Evolutionary conservation across 2,797 vertebrate species (phyloP).

Genomic region (Calcarius lapponicus): DNA sequence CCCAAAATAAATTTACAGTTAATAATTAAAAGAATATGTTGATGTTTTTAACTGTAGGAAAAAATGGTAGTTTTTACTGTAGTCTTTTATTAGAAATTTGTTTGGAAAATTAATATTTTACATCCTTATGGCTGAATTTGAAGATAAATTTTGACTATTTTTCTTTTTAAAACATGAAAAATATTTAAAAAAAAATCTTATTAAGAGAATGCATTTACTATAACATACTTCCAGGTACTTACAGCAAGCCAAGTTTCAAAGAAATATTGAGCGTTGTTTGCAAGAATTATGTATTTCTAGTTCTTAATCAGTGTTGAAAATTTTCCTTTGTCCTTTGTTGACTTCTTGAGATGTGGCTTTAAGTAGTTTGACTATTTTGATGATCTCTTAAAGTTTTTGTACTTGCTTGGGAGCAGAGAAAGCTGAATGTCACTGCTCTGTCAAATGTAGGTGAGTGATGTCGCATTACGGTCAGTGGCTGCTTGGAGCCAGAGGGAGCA

Average conservation of each 20-base stretch:
- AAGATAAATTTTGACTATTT: background rate
- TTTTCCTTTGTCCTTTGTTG: background rate
- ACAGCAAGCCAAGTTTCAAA: background rate
- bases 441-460: background rate
- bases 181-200: background rate
- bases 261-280: background rate
- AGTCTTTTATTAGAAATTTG: background rate
- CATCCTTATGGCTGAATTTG: background rate
- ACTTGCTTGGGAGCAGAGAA: background rate
- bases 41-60: background rate
- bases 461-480: background rate
- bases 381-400: fast-evolving
- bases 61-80: background rate
- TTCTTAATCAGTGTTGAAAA: background rate
- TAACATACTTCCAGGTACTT: background rate
- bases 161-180: background rate
- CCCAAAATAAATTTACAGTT: background rate
- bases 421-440: background rate
- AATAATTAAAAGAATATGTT: background rate
- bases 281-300: background rate
- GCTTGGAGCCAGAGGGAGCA: background rate
- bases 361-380: background rate
- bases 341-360: background rate
- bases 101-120: background rate
- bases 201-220: background rate